Conservation (phyloP, 1,140 invertebrate species). For the Drosophila ohnishii region DNA sequence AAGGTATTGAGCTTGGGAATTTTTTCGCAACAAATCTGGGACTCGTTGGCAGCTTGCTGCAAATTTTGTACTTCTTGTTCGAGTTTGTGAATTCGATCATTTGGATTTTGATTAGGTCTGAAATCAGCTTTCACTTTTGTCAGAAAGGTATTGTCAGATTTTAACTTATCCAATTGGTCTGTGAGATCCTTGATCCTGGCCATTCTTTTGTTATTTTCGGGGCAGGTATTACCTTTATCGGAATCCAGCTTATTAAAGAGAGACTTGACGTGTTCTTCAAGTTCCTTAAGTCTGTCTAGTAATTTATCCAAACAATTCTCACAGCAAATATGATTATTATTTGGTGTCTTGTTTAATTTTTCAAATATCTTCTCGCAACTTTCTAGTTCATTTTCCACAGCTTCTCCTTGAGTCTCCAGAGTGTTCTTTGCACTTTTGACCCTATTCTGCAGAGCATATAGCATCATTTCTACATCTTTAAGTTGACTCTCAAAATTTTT, state of each 20-base stretch:
- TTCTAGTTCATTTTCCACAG: background rate
- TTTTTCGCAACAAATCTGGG: conserved; percentile 13
- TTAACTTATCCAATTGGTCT: background rate
- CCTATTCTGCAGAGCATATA: background rate
- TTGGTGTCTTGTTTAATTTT: background rate
- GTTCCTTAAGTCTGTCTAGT: background rate
- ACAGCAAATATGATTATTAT: background rate
- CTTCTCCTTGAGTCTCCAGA: background rate
- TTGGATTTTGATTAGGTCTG: no score
- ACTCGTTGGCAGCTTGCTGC: background rate
- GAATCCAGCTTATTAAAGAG: background rate
- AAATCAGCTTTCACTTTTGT: background rate
- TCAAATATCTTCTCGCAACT: background rate
- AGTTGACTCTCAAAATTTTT: conserved; percentile 10
- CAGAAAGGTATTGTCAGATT: background rate
- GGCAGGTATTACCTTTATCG: background rate
- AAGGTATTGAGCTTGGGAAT: conserved; percentile 9
- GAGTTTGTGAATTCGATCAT: background rate
- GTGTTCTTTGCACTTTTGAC: background rate
- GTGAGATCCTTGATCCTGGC: background rate
- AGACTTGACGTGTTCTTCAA: background rate
- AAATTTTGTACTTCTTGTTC: background rate
- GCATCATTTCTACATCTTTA: background rate
- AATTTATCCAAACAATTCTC: background rate
- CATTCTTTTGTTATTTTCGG: background rate